Conservation (phyloP, 2,113 vertebrate species). For the Laticauda laticaudata region DNA sequence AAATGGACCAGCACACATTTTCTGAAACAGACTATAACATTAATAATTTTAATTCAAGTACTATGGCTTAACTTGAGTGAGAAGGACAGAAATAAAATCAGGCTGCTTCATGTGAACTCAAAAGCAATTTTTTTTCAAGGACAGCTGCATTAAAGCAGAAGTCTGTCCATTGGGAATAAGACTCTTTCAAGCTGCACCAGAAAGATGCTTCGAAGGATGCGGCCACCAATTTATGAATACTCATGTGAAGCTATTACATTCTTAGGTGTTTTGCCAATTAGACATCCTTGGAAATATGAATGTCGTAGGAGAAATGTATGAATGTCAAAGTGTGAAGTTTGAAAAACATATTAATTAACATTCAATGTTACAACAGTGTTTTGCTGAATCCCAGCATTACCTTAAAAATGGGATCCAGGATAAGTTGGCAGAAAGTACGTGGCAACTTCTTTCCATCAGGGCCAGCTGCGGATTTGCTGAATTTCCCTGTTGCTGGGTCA, state of each 20-base stretch:
- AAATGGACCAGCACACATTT: neutral
- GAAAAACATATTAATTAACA: neutral
- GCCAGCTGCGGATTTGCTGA: conserved; percentile 59
- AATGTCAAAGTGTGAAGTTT: neutral
- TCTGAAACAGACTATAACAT: neutral
- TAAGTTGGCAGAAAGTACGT: conserved; percentile 63
- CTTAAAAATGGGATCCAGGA: conserved; percentile 64
- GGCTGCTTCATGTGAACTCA: neutral
- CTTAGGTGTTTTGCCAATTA: neutral
- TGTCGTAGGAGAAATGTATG: neutral
- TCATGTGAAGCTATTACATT: neutral
- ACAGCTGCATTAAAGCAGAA: neutral
- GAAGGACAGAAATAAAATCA: neutral
- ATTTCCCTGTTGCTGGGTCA: conserved; percentile 63
- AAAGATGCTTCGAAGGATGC: neutral
- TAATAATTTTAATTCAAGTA: neutral
- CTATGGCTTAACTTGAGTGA: neutral
- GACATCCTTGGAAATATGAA: neutral
- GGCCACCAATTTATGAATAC: neutral
- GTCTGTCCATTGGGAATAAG: neutral
- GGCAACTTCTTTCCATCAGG: conserved; percentile 65
- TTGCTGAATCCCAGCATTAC: conserved; percentile 3
- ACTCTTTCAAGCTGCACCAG: neutral
- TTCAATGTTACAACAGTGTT: neutral
- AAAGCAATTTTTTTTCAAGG: neutral